Evolutionary conservation across 2,113 vertebrate species (phyloP).

Genomic region (Amphilophus citrinellus): DNA sequence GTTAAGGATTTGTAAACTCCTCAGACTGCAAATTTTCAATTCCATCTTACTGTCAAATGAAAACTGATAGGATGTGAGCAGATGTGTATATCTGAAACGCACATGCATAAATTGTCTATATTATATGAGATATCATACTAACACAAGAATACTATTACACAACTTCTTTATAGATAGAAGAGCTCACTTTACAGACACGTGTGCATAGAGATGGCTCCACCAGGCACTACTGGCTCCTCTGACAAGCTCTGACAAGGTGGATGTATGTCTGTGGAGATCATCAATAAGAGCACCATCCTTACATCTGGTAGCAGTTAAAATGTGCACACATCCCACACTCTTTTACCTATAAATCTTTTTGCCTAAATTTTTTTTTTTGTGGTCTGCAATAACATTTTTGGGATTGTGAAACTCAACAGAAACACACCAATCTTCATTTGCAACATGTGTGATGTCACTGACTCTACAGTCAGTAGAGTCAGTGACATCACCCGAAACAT

Average conservation of each 20-base stretch:
- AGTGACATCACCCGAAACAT: neutral
- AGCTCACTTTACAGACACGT: slow-evolving; percentile 8
- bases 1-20: neutral
- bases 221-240: slow-evolving; percentile 63
- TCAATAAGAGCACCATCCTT: slow-evolving; percentile 22
- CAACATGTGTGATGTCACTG: slow-evolving; percentile 6
- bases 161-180: slow-evolving; percentile 15
- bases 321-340: neutral
- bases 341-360: slow-evolving; percentile 28
- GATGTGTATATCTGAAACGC: neutral
- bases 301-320: slow-evolving; percentile 66
- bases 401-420: slow-evolving; percentile 23
- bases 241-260: slow-evolving; percentile 50
- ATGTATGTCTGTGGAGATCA: slow-evolving; percentile 16
- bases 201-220: slow-evolving; percentile 60
- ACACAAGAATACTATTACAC: neutral
- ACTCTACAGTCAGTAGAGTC: neutral
- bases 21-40: neutral
- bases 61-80: neutral
- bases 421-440: slow-evolving; percentile 28
- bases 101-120: neutral
- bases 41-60: neutral
- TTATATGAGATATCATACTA: neutral
- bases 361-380: slow-evolving; percentile 3
- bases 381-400: neutral